A percentile compares a stretch with the other conserved stretches of the same genome.
Evolutionary conservation across 2,113 vertebrate species (phyloP).

Genomic region (Zapornia atra): DNA sequence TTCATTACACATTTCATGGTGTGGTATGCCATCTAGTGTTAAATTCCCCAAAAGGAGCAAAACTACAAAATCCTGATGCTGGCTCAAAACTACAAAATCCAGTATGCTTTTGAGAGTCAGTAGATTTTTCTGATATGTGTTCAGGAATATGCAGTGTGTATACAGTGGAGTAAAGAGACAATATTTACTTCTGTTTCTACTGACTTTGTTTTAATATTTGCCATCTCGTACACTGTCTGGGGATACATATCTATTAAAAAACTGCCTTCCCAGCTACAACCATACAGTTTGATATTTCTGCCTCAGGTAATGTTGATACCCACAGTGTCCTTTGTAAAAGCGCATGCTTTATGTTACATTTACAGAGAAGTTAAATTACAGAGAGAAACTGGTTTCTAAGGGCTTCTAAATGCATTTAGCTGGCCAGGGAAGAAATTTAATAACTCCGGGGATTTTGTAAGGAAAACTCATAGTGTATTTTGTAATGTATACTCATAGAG

Average conservation of each 20-base stretch:
- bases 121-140: not conserved
- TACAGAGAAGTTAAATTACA: not conserved
- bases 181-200: not conserved
- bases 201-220: not conserved
- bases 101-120: not conserved
- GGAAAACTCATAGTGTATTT: not conserved
- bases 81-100: not conserved
- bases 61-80: not conserved
- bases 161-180: not conserved
- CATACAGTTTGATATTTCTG: not conserved
- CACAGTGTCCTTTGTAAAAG: not conserved
- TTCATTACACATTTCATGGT: not conserved
- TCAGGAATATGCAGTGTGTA: not conserved
- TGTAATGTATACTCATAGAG: not conserved
- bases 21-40: constrained; percentile 53
- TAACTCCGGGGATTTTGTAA: not conserved
- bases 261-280: not conserved
- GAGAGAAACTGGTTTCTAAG: not conserved
- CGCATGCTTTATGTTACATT: not conserved
- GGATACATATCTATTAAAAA: not conserved
- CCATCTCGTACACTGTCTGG: not conserved
- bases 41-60: not conserved
- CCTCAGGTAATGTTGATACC: not conserved
- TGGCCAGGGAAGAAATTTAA: not conserved
- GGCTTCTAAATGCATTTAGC: not conserved